These are phyloP conservation scores for Polypterus senegalus DNA, from an alignment of 2,113 vertebrate species.

Conservation along the genomic window DNA sequence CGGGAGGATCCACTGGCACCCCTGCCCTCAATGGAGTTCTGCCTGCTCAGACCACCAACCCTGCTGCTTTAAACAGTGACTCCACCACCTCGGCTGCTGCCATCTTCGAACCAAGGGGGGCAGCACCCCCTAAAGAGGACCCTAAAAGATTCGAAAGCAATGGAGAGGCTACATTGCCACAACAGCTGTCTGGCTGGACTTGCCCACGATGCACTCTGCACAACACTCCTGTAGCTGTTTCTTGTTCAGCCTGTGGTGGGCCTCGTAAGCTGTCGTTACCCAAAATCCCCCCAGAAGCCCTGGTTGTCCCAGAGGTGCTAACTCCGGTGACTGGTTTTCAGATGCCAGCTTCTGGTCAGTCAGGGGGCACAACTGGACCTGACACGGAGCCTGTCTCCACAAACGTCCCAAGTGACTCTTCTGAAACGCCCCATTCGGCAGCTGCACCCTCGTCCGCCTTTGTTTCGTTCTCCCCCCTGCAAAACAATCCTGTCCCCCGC, in stretches of 20 bases:
- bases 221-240: constrained; percentile 79
- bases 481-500: constrained; percentile 87
- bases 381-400: constrained; percentile 36
- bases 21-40: neutral
- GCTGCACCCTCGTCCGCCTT: constrained; percentile 41
- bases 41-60: neutral
- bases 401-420: constrained; percentile 45
- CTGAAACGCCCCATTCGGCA: constrained; percentile 28
- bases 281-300: constrained; percentile 88
- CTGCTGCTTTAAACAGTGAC: constrained; percentile 16
- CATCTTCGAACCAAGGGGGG: constrained; percentile 57
- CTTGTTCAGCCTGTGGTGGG: constrained; percentile 86
- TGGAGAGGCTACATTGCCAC: constrained; percentile 26
- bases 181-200: constrained; percentile 59
- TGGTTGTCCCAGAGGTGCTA: constrained; percentile 85
- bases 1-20: constrained; percentile 37
- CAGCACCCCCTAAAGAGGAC: constrained; percentile 39
- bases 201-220: constrained; percentile 86
- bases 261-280: constrained; percentile 87
- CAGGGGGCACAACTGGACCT: constrained; percentile 42
- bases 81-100: constrained; percentile 23
- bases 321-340: constrained; percentile 69
- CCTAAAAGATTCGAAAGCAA: constrained; percentile 39
- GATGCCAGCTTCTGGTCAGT: constrained; percentile 34
- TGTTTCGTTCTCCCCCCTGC: constrained; percentile 66